Percentiles rank a stretch among this genome's conserved stretches.
Evolutionary conservation across 1,140 invertebrate species (phyloP).

Genomic region (Trichomalopsis sarcophagae): DNA sequence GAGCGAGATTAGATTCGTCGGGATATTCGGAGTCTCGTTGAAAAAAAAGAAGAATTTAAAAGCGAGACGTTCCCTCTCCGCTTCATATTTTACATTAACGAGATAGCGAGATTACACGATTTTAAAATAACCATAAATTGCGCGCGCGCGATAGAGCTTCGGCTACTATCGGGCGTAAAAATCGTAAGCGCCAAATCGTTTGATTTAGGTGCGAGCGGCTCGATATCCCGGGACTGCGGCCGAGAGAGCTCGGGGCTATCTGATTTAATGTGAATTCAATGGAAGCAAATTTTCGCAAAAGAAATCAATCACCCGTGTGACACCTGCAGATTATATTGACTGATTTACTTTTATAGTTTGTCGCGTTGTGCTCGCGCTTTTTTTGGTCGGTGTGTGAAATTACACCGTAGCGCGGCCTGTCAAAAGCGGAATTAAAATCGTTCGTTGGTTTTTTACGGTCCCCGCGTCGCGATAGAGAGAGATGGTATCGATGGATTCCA

Average conservation of each 20-base stretch:
- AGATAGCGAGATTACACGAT: constrained; percentile 41
- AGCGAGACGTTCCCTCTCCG: not conserved
- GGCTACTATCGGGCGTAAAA: constrained; percentile 54
- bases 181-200: constrained; percentile 48
- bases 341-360: constrained; percentile 27
- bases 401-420: no score
- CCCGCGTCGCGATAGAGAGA: no score
- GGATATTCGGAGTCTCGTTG: not conserved
- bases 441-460: no score
- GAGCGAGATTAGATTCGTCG: constrained; percentile 1
- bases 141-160: constrained; percentile 49
- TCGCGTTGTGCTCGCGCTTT: not conserved
- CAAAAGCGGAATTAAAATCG: no score
- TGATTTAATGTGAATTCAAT: constrained; percentile 44
- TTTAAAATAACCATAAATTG: constrained; percentile 59
- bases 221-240: not conserved
- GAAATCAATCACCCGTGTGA: constrained; percentile 18
- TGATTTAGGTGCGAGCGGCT: constrained; percentile 52
- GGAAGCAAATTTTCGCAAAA: constrained; percentile 32
- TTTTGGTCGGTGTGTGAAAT: not conserved
- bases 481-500: not conserved
- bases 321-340: constrained; percentile 12
- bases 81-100: constrained; percentile 35
- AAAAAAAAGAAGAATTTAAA: not conserved
- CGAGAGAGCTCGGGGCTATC: not conserved